Conservation (phyloP, 1,140 invertebrate genomes). For the Drosophila auraria region DNA sequence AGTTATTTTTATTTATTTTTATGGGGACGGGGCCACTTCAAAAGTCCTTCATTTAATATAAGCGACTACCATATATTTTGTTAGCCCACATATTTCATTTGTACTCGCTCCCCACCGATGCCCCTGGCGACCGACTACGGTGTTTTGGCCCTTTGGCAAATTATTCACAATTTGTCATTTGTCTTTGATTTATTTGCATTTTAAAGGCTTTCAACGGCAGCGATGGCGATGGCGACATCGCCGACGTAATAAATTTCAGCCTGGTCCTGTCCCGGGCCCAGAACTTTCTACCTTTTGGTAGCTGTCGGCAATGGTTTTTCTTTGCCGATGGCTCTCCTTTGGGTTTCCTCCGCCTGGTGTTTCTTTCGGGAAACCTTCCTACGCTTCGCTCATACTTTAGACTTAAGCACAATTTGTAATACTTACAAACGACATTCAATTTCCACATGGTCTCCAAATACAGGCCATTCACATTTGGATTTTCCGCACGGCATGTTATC, state of each 20-base stretch:
- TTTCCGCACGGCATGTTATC: slow-evolving; percentile 94
- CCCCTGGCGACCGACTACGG: slow-evolving; percentile 9
- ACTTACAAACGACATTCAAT: slow-evolving; percentile 95
- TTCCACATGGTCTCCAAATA: slow-evolving; percentile 93
- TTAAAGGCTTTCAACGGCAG: slow-evolving; percentile 80
- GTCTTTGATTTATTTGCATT: slow-evolving; percentile 84
- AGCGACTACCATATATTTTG: slow-evolving; percentile 79
- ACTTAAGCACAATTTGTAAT: slow-evolving; percentile 84
- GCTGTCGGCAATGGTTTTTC: slow-evolving; percentile 64
- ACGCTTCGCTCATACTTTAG: slow-evolving; percentile 58
- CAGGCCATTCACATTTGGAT: slow-evolving; percentile 93
- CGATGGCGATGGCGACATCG: slow-evolving; percentile 67
- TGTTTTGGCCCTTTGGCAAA: slow-evolving; percentile 77
- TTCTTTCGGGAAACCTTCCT: slow-evolving; percentile 22
- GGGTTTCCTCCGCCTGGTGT: slow-evolving; percentile 6
- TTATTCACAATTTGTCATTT: slow-evolving; percentile 84
- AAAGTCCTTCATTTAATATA: slow-evolving; percentile 82
- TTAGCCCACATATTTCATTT: slow-evolving; percentile 76
- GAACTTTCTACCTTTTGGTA: slow-evolving; percentile 78
- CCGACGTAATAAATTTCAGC: slow-evolving; percentile 76
- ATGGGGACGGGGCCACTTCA: slow-evolving; percentile 23
- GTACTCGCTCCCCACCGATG: slow-evolving; percentile 1
- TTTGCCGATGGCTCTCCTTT: slow-evolving; percentile 2
- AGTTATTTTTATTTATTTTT: slow-evolving; percentile 33
- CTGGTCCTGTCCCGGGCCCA: slow-evolving; percentile 50